These are phyloP conservation scores for Myodes glareolus DNA, from an alignment of 2,113 vertebrate genomes.

Conservation along the genomic window DNA sequence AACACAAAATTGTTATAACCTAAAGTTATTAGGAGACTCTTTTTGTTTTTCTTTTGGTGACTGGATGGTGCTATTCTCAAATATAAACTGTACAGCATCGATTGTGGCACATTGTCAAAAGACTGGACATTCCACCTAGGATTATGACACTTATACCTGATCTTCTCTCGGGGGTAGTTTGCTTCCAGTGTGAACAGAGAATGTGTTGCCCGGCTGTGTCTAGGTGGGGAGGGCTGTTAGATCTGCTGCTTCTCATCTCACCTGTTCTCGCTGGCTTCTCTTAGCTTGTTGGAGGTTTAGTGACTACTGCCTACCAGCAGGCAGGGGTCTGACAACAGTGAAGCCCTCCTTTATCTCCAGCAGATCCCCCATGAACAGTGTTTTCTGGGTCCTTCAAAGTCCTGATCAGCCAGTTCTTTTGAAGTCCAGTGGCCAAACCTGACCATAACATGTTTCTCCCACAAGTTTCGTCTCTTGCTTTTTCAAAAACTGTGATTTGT, in stretches of 20 bases:
- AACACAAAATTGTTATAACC: background rate
- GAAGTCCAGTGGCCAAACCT: background rate
- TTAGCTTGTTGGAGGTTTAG: background rate
- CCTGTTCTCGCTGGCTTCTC: background rate
- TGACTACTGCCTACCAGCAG: too few relatives aligned
- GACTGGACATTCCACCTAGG: too few relatives aligned
- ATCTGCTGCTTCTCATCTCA: accelerated
- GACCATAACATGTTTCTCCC: background rate
- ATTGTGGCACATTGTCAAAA: background rate
- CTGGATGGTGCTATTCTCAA: background rate
- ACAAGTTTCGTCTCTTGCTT: background rate
- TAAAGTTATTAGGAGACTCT: background rate
- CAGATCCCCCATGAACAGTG: background rate
- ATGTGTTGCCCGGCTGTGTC: background rate
- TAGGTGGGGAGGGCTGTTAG: background rate
- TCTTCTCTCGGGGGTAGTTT: background rate
- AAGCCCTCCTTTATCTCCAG: too few relatives aligned
- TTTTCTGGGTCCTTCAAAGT: accelerated
- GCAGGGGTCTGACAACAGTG: background rate
- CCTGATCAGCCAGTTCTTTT: background rate
- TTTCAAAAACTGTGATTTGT: background rate
- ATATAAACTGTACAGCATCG: background rate
- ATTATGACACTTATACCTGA: background rate
- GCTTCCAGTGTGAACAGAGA: accelerated
- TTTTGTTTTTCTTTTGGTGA: background rate